Evolutionary conservation across 2,113 vertebrate species (phyloP).

Genomic region (Electrona antarctica): DNA sequence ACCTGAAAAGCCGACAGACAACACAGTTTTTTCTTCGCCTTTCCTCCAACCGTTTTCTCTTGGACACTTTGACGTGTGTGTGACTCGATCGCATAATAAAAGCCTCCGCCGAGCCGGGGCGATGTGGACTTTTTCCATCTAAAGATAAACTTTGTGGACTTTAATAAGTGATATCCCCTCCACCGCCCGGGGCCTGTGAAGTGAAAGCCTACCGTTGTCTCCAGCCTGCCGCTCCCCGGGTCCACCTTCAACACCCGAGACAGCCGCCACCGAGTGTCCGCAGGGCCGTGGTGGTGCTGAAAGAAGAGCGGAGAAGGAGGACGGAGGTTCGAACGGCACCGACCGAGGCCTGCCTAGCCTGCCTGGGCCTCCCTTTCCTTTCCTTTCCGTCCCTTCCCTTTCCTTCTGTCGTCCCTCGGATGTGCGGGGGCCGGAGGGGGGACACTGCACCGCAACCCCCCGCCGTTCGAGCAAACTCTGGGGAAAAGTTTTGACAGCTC

Average conservation of each 20-base stretch:
- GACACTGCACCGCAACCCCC: conserved; percentile 53
- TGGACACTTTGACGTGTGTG: too few species aligned
- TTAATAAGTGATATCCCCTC: neutral
- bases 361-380: too few species aligned
- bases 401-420: conserved; percentile 64
- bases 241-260: conserved; percentile 78
- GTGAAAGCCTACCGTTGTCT: conserved; percentile 64
- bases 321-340: conserved; percentile 54
- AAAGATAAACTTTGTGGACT: neutral
- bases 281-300: conserved; percentile 75
- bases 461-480: conserved; percentile 57
- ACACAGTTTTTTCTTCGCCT: conserved; percentile 10
- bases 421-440: conserved; percentile 41
- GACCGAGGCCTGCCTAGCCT: conserved; percentile 46
- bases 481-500: conserved; percentile 75
- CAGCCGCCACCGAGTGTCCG: conserved; percentile 74
- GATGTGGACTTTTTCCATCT: neutral
- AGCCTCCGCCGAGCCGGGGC: neutral
- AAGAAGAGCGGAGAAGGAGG: conserved; percentile 58
- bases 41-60: neutral
- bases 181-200: conserved; percentile 66
- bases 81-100: too few species aligned
- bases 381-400: conserved; percentile 56
- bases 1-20: conserved; percentile 38
- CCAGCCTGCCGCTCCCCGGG: conserved; percentile 82